Evolutionary conservation across 2,888 invertebrate genomes (phyloP).

Genomic region (Tiliacea citrago): DNA sequence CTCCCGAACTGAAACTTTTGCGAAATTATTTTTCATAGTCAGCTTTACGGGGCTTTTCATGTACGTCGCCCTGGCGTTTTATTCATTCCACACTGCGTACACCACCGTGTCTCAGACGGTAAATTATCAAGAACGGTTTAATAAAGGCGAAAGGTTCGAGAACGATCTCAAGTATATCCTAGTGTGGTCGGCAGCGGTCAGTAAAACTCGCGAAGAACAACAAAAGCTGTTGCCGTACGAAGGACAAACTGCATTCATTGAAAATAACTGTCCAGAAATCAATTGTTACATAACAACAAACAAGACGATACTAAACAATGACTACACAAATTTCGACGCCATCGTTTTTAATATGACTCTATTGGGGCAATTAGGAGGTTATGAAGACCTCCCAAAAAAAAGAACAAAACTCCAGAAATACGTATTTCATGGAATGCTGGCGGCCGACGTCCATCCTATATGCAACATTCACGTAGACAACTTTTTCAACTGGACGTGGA

Average conservation of each 20-base stretch:
- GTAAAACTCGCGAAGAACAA: not conserved
- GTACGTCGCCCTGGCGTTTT: conserved; percentile 80
- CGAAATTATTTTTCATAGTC: conserved; percentile 83
- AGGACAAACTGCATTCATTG: conserved; percentile 75
- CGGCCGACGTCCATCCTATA: conserved; percentile 75
- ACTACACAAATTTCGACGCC: conserved; percentile 80
- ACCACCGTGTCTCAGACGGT: conserved; percentile 67
- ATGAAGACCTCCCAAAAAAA: conserved; percentile 67
- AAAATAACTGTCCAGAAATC: conserved; percentile 73
- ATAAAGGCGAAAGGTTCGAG: conserved; percentile 49
- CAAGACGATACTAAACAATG: conserved; percentile 68
- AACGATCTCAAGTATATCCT: conserved; percentile 78
- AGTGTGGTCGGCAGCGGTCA: conserved; percentile 71
- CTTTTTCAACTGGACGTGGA: conserved; percentile 88
- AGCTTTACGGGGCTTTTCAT: conserved; percentile 79
- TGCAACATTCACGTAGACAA: conserved; percentile 76
- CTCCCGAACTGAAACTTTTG: conserved; percentile 76
- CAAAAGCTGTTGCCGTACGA: conserved; percentile 49
- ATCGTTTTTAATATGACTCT: conserved; percentile 78
- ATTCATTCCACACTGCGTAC: conserved; percentile 78
- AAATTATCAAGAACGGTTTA: conserved; percentile 55
- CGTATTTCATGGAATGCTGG: conserved; percentile 78
- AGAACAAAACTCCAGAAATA: conserved; percentile 80
- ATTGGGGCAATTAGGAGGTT: conserved; percentile 65
- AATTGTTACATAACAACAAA: conserved; percentile 83